A percentile compares a stretch with the other conserved stretches of the same genome.
phyloP scores from a whole-genome alignment of 2,888 invertebrate genomes.

The Hemithea aestivaria region DNA sequence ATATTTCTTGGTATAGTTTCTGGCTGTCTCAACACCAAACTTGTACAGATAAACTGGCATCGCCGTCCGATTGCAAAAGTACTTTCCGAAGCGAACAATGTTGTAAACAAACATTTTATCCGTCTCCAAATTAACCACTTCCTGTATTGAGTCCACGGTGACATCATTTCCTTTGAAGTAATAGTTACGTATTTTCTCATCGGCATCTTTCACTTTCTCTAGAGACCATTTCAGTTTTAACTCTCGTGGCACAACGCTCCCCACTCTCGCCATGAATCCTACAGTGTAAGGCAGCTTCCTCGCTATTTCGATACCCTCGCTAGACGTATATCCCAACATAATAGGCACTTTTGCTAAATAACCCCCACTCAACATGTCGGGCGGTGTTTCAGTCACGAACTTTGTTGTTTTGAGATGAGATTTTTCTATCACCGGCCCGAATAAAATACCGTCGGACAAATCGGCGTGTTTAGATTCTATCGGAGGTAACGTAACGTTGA shows the following conservation, averaged over 20 bases:
- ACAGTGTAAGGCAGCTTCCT: constrained; percentile 43
- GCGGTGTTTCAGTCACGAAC: constrained; percentile 53
- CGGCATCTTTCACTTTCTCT: constrained; percentile 40
- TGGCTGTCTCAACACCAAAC: constrained; percentile 60
- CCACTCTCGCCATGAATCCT: constrained; percentile 38
- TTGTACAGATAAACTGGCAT: constrained; percentile 58
- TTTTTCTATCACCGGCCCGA: constrained; percentile 68
- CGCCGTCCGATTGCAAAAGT: constrained; percentile 35
- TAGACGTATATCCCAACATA: constrained; percentile 64
- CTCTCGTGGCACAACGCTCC: constrained; percentile 63
- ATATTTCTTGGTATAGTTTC: constrained; percentile 55
- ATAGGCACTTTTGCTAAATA: constrained; percentile 54
- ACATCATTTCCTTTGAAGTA: constrained; percentile 54
- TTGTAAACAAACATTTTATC: constrained; percentile 60
- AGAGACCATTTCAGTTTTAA: constrained; percentile 51
- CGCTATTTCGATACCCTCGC: constrained; percentile 67
- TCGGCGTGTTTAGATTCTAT: constrained; percentile 45
- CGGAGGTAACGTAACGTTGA: constrained; percentile 55
- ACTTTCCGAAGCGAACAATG: constrained; percentile 56
- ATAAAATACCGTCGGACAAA: constrained; percentile 54
- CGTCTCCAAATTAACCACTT: constrained; percentile 51
- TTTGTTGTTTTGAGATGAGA: constrained; percentile 41
- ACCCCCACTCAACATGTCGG: constrained; percentile 47
- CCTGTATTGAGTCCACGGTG: constrained; percentile 43
- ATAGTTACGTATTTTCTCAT: constrained; percentile 51